Conservation (phyloP, 1,140 invertebrate species). For the Cydia amplana region DNA sequence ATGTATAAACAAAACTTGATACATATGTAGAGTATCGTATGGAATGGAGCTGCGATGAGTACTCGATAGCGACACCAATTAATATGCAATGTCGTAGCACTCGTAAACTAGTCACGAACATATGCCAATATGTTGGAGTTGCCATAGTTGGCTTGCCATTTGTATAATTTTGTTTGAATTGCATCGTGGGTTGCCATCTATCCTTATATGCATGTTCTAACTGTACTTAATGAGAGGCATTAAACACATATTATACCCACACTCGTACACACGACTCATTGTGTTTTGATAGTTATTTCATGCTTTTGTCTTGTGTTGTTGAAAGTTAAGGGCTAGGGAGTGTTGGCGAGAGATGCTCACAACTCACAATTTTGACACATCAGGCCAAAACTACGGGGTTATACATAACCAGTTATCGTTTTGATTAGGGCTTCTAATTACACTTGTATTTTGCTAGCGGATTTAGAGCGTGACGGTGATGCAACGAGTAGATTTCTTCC, state of each 20-base stretch:
- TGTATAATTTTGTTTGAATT: constrained; percentile 65
- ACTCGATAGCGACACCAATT: constrained; percentile 75
- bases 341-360: no score
- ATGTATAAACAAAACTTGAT: constrained; percentile 30
- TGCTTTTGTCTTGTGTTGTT: neutral
- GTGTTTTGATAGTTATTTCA: neutral
- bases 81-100: constrained; percentile 76
- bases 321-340: neutral
- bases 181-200: constrained; percentile 40
- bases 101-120: constrained; percentile 78
- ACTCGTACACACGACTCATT: neutral
- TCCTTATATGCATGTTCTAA: constrained; percentile 34
- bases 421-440: no score
- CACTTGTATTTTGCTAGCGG: no score
- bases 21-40: constrained; percentile 40
- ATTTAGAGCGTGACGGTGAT: no score
- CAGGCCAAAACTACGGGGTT: no score
- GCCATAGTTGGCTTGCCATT: constrained; percentile 66
- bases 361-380: no score
- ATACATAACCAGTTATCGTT: no score
- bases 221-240: constrained; percentile 19
- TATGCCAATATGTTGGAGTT: constrained; percentile 71
- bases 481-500: no score
- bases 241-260: neutral
- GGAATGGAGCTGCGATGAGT: constrained; percentile 65